Conservation (phyloP, 2,113 vertebrate genomes). For the Bostrychus sinensis region DNA sequence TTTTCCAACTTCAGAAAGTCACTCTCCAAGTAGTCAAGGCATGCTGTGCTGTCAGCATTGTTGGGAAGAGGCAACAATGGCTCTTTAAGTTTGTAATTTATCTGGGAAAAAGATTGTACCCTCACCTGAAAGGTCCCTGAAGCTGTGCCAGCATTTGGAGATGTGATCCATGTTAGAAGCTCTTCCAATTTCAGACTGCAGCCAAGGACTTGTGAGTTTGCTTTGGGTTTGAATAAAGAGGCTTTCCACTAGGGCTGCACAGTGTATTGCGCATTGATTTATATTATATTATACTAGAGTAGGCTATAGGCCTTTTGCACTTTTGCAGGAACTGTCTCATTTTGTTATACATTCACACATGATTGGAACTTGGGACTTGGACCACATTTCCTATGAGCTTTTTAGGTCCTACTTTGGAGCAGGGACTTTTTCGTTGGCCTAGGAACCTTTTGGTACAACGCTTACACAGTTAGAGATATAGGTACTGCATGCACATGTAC, state of each 20-base stretch:
- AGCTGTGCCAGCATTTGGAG: conserved; percentile 18
- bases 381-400: no score
- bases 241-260: not conserved
- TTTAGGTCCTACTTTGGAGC: no score
- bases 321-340: no score
- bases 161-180: conserved; percentile 12
- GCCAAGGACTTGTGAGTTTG: conserved; percentile 3
- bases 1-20: conserved; percentile 25
- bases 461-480: no score
- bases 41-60: conserved; percentile 34
- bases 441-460: no score
- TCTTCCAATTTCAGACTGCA: conserved; percentile 10
- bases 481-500: no score
- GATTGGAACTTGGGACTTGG: no score
- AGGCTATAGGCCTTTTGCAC: no score
- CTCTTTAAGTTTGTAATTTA: conserved; percentile 36
- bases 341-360: no score
- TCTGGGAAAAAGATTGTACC: conserved; percentile 22
- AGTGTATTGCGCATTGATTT: not conserved
- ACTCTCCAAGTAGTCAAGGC: conserved; percentile 26
- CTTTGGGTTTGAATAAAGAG: not conserved
- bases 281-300: no score
- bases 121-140: conserved; percentile 10
- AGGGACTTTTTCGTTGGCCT: no score
- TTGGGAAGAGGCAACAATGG: conserved; percentile 25